Evolutionary conservation across 2,113 vertebrate species (phyloP), one percentile per base, ranked within the genome.

Genomic region (Anoplopoma fimbria): DNA sequence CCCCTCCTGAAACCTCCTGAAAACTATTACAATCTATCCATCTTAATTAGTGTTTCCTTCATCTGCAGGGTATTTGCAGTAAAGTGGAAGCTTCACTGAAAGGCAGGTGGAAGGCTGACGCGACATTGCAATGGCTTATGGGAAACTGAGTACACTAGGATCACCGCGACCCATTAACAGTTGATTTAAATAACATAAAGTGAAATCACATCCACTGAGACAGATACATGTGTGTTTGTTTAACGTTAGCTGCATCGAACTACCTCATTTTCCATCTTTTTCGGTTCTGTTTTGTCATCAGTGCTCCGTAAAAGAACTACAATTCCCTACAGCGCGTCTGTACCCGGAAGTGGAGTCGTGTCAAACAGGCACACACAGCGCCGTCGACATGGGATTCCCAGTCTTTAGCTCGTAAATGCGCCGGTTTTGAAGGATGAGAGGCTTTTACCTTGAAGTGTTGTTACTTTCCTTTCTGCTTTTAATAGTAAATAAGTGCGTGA

Each of bases 311-410:
- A 72, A 75, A 19, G 67, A n/a, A 94, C 93, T 94, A 91, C 93
- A 93, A 88, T 25, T 93, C 88, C 94, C 93, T 4, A 7, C 19
- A 23, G 1, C 4, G 14, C 4, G 4, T 27, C 29, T 19, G 29
- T 1, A 92, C 72, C 84, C 71, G 94, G 93, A 95, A 93, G 47
- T 85, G 34, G 19, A 63, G 47, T 45, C 2, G 10, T 77, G 86
- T 85, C 80, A 83, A n/a, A 87, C 71, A 83, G 33, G n/a, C n/a
- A 47, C 34, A 61, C 69, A 77, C n/a, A 58, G 64, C 55, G 77
- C 68, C 38, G 70, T 82, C 34, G 92, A 91, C 58, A 90, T 93
- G 91, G 88, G 79, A n/a, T 49, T 55, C 31, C 1, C 31, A 8
- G 58, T 69, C 0, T 60, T 4, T 47, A 17, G 2, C n/a, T 29